Evolutionary conservation across 1,140 invertebrate species (phyloP).

Genomic region (Drosophila paulistorum): DNA sequence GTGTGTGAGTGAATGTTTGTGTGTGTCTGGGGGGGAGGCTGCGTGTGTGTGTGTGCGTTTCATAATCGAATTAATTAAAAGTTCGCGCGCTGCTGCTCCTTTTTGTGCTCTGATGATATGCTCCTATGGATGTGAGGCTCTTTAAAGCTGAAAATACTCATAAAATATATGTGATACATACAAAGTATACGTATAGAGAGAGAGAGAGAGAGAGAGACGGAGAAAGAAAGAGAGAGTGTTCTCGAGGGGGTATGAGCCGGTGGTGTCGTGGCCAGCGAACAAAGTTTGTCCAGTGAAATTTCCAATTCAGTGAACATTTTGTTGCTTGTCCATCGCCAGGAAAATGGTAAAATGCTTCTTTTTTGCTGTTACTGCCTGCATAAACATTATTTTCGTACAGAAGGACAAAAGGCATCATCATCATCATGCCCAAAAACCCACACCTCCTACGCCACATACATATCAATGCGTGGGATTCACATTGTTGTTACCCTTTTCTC

Average conservation of each 20-base stretch:
- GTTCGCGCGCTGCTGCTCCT: constrained; percentile 54
- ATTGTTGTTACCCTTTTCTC: constrained; percentile 8
- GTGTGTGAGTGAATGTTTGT: constrained; percentile 8
- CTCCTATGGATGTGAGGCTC: neutral
- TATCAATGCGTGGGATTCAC: constrained; percentile 27
- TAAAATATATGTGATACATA: constrained; percentile 13
- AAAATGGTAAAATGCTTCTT: neutral
- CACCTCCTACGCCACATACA: neutral
- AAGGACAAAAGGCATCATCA: constrained; percentile 43
- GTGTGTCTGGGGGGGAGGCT: constrained; percentile 1
- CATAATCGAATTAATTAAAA: constrained; percentile 82
- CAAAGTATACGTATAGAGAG: constrained; percentile 10
- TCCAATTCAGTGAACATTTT: constrained; percentile 81
- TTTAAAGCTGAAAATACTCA: constrained; percentile 36
- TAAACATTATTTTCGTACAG: constrained; percentile 59
- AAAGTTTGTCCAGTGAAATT: constrained; percentile 68
- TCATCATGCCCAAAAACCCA: neutral
- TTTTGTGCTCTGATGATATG: neutral
- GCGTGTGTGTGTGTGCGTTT: constrained; percentile 55
- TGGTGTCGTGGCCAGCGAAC: neutral
- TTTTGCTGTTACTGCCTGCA: constrained; percentile 42
- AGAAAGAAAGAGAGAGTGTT: no score
- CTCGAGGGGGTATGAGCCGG: no score
- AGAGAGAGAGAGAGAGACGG: neutral
- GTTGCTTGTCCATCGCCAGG: constrained; percentile 55